Base-by-base conservation (phyloP, 1,140 invertebrate genomes). In the Ostrea edulis region DNA sequence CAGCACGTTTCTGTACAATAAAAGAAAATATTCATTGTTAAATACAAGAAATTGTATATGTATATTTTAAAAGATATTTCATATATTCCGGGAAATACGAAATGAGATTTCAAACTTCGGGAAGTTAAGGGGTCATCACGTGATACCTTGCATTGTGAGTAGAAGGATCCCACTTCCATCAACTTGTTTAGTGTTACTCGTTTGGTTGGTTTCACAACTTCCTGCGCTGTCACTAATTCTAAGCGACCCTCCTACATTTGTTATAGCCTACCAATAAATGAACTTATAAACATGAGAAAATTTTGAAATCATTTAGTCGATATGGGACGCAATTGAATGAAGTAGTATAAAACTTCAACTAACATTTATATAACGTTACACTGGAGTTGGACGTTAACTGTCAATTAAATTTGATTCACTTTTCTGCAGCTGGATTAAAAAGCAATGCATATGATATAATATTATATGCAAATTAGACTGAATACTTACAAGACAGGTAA, bases 401-500 rank as follows among this genome's bases (percentile, higher is more conserved):
- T 44, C 35, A 44, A 44, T 44, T 44, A 44, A 44, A 44, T 44
- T 5, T 44, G 35, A 44, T 44, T 2, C 1, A 44, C 1, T 44
- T 44, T 44, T 44, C 1, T 44, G 35, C 35, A 44, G 35, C 35
- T 44, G 35, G 35, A 44, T 44, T 44, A n/a, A n/a, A n/a, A n/a
- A n/a, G n/a, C n/a, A n/a, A n/a, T n/a, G n/a, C 7, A 62, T 62
- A n/a, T 62, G 17, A 20, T 17, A 62, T 2, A 62, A 20, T 62
- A n/a, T 62, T 20, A 62, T 62, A 7, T 20, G 55, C n/a, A 44
- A n/a, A n/a, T 62, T 14, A 71, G 14, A 54, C 35, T 52, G 17
- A 20, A 5, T 5, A 87, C 77, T 83, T 87, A 87, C 86, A 25
- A 82, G 65, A 62, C 86, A 87, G 4, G 86, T 52, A 44, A 87